Evolutionary conservation across 2,888 invertebrate species (phyloP).

Genomic region (Eristalinus sepulchralis): DNA sequence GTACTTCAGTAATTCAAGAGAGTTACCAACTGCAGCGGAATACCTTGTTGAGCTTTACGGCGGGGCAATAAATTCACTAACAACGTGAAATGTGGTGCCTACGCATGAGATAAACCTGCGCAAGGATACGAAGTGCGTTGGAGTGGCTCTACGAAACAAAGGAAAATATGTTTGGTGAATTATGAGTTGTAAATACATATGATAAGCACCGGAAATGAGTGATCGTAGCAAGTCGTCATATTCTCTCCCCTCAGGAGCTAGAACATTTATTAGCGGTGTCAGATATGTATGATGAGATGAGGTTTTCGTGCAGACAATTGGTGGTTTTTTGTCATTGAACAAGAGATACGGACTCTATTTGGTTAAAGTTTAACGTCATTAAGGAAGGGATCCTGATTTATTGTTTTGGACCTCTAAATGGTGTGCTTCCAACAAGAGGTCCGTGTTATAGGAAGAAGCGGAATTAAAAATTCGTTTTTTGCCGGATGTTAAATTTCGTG

Average conservation of each 20-base stretch:
- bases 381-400: no score
- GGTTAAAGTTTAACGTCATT: no score
- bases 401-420: no score
- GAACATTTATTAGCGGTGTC: not conserved
- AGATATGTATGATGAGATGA: not conserved
- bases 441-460: no score
- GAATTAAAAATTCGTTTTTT: no score
- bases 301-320: not conserved
- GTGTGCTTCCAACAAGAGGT: no score
- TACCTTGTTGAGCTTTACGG: not conserved
- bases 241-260: not conserved
- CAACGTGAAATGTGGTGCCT: not conserved
- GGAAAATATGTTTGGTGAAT: not conserved
- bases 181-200: not conserved
- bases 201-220: not conserved
- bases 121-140: not conserved
- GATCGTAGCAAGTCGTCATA: not conserved
- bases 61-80: not conserved
- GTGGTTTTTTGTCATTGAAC: not conserved
- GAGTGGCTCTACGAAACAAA: not conserved
- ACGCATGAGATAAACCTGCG: not conserved
- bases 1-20: conserved; percentile 18
- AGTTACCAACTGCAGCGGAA: not conserved
- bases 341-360: no score
- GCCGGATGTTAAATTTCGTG: no score